phyloP scores from a whole-genome alignment of 1,140 invertebrate species.

The Rhopalosiphum maidis region DNA sequence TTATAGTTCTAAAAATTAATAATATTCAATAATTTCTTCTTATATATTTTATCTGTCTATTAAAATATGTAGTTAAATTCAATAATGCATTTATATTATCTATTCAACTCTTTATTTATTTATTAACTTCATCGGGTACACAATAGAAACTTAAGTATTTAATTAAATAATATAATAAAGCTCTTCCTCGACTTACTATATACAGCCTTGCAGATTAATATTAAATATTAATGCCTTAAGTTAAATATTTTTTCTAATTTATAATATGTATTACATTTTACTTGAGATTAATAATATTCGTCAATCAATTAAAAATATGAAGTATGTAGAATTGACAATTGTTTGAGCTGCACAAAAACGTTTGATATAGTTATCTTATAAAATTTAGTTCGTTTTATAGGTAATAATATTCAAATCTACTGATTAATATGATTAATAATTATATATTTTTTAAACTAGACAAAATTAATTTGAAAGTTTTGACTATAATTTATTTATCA shows the following conservation, averaged over 20 bases:
- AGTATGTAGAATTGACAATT: too few species aligned
- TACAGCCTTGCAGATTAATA: neutral
- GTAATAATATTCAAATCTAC: neutral
- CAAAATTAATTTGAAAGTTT: neutral
- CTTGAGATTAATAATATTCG: too few species aligned
- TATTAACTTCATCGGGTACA: neutral
- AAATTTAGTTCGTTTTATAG: neutral
- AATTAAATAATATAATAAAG: neutral
- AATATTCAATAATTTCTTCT: neutral
- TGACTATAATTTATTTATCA: neutral
- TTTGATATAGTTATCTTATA: neutral
- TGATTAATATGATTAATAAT: neutral
- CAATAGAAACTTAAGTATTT: neutral
- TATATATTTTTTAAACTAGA: neutral
- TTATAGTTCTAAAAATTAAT: neutral
- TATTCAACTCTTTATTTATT: neutral
- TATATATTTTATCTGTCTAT: neutral
- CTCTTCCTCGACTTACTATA: neutral
- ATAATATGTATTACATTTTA: too few species aligned
- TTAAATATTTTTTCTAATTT: too few species aligned
- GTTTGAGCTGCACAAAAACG: too few species aligned
- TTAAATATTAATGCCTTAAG: too few species aligned
- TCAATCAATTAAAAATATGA: too few species aligned
- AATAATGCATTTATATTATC: neutral
- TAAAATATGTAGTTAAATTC: neutral